These are phyloP conservation scores for Botia almorhae DNA, from an alignment of 2,797 vertebrate species.

Conservation along the genomic window DNA sequence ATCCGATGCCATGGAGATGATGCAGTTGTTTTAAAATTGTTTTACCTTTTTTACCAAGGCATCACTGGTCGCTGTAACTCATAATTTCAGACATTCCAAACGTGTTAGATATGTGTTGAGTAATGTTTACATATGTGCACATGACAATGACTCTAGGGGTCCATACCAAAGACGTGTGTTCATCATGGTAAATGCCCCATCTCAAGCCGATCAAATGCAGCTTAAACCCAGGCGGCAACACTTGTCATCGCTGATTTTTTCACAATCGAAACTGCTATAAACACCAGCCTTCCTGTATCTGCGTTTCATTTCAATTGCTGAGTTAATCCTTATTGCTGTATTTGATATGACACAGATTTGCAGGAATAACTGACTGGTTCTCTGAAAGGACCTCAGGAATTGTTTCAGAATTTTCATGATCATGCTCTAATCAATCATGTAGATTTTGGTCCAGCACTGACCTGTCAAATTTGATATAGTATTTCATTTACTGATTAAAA, in stretches of 20 bases:
- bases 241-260: background rate
- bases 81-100: slow-evolving; percentile 65
- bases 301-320: background rate
- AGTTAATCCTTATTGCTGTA: background rate
- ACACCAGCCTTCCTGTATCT: background rate
- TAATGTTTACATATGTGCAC: slow-evolving; percentile 71
- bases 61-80: slow-evolving; percentile 30
- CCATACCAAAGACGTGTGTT: slow-evolving; percentile 41
- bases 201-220: slow-evolving; percentile 33
- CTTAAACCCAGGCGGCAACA: slow-evolving; percentile 28
- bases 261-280: background rate
- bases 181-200: slow-evolving; percentile 30
- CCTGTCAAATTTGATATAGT: too few species aligned
- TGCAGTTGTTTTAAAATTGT: slow-evolving; percentile 23
- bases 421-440: too few species aligned
- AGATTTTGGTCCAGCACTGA: background rate
- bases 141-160: slow-evolving; percentile 66
- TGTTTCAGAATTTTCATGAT: slow-evolving; percentile 46
- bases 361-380: slow-evolving; percentile 74
- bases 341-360: background rate
- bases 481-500: too few species aligned
- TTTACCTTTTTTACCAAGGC: background rate
- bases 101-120: slow-evolving; percentile 54
- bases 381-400: slow-evolving; percentile 82
- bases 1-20: slow-evolving; percentile 15